Base-by-base conservation (phyloP, 2,888 invertebrate species). In the Nymphalis polychloros region DNA sequence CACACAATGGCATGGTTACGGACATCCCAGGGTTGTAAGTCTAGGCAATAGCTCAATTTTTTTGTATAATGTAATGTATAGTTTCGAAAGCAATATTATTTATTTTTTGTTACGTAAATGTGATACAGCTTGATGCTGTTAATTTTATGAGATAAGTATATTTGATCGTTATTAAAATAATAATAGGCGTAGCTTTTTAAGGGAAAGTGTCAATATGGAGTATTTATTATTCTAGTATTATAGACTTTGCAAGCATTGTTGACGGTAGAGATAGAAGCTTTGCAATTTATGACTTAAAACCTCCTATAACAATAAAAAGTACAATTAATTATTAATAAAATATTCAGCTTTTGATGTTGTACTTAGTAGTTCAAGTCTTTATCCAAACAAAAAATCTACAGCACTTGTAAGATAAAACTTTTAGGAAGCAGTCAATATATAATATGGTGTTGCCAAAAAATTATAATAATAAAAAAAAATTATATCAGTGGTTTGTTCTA, bases 1-100 rank as follows among this genome's bases (percentile, higher is more conserved):
- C 77, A 76, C 72, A 71, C 77, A 69, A 72, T 87, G 90, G 84
- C 92, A 90, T 90, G 90, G 92, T 89, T 86, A 86, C 87, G 81
- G 85, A 86, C 78, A 87, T 89, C 89, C 90, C 87, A 83, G 90
- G 92, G 92, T 92, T 92, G 91, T 88, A 87, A 83, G 87, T 86
- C 80, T 90, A 92, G 88, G 81, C 87, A 88, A 90, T 91, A 92
- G 90, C 90, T 91, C 88, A 89, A 87, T 89, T 85, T 70, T 81
- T 78, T 81, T 87, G 84, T 88, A 82, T 80, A 81, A 79, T 84
- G 81, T 79, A 87, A 84, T 84, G 31, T 55, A 85, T 68, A 66
- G 68, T 69, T 66, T 83, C 79, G 81, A 85, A 79, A 81, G 80
- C 79, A 79, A 80, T 84, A 84, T 85, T 88, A 86, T 89, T 86